phyloP scores from a whole-genome alignment of 2,797 vertebrate genomes.

The Champsocephalus gunnari region DNA sequence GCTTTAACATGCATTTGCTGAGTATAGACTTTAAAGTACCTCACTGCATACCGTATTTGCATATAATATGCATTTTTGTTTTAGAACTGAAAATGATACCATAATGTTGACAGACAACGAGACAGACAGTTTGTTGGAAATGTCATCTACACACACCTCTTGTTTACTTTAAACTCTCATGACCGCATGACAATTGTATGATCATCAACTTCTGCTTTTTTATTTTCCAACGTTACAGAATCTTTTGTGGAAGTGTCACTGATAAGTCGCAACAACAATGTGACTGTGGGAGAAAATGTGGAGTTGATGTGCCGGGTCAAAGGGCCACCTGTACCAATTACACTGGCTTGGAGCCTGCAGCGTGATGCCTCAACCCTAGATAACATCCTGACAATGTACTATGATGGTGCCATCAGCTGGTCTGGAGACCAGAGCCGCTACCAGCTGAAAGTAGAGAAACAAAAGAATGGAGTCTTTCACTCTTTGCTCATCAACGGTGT shows the following conservation, averaged over 20 bases:
- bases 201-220: constrained; percentile 19
- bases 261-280: constrained; percentile 31
- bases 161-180: neutral
- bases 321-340: constrained; percentile 57
- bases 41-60: constrained; percentile 6
- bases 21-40: neutral
- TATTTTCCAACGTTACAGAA: constrained; percentile 47
- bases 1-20: neutral
- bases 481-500: constrained; percentile 66
- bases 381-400: constrained; percentile 70
- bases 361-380: constrained; percentile 18
- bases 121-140: neutral
- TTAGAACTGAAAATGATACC: neutral
- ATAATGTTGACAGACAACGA: neutral
- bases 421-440: constrained; percentile 66
- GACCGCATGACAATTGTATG: neutral
- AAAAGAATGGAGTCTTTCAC: neutral
- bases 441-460: constrained; percentile 66
- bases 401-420: constrained; percentile 75
- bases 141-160: neutral
- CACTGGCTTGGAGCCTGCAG: constrained; percentile 78
- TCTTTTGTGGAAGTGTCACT: constrained; percentile 61
- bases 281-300: constrained; percentile 60
- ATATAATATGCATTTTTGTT: neutral
- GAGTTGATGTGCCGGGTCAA: constrained; percentile 72